Percentiles rank a stretch among this genome's conserved stretches.
phyloP scores from a whole-genome alignment of 2,888 invertebrate genomes.

The Tiliacea citrago region DNA sequence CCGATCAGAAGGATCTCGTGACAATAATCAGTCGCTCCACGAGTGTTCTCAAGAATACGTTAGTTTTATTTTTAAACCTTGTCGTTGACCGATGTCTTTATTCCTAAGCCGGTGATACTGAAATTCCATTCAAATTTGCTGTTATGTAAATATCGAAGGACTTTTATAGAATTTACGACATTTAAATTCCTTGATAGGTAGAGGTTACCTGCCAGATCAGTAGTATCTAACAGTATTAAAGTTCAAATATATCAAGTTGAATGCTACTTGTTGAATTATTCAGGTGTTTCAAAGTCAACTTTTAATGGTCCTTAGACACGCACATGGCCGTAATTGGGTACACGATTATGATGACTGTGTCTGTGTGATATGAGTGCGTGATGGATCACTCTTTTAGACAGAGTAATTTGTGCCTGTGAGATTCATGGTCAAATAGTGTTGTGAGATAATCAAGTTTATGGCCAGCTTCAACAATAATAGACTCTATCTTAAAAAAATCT shows the following conservation, averaged over 20 bases:
- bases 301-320: slow-evolving; percentile 54
- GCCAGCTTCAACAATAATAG: slow-evolving; percentile 21
- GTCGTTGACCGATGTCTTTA: no score
- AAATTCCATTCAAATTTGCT: slow-evolving; percentile 37
- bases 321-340: slow-evolving; percentile 56
- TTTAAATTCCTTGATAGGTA: no score
- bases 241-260: slow-evolving; percentile 36
- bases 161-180: slow-evolving; percentile 25
- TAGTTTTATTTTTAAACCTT: slow-evolving; percentile 50
- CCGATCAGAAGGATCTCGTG: slow-evolving; percentile 24
- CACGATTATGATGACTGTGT: slow-evolving; percentile 39
- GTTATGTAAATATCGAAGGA: slow-evolving; percentile 44
- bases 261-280: slow-evolving; percentile 33
- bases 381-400: slow-evolving; percentile 47
- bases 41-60: slow-evolving; percentile 24
- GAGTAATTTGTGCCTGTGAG: slow-evolving; percentile 30
- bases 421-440: slow-evolving; percentile 53
- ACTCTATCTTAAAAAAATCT: background rate
- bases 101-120: slow-evolving; percentile 17
- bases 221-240: slow-evolving; percentile 25
- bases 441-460: slow-evolving; percentile 43
- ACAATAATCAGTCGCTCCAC: slow-evolving; percentile 3
- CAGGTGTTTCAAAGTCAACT: slow-evolving; percentile 47
- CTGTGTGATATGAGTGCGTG: slow-evolving; percentile 37
- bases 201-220: slow-evolving; percentile 17